phyloP scores from a whole-genome alignment of 2,113 vertebrate species.

The Okapia johnstoni region DNA sequence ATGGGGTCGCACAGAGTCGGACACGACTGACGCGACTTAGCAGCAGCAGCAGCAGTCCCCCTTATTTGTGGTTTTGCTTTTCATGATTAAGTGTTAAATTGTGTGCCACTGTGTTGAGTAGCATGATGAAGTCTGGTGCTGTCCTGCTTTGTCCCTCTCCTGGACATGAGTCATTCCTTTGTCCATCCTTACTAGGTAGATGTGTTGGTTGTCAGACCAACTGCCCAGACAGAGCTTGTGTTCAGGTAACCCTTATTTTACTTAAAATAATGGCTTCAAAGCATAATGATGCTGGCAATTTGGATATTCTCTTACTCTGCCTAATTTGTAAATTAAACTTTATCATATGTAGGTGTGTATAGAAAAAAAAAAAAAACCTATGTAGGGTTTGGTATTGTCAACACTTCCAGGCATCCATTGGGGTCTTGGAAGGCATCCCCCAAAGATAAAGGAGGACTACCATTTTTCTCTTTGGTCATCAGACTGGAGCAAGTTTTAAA shows the following conservation, averaged over 20 bases:
- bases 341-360: neutral
- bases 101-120: neutral
- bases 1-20: no score
- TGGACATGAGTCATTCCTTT: neutral
- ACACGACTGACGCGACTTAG: no score
- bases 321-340: neutral
- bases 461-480: neutral
- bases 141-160: neutral
- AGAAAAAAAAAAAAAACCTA: neutral
- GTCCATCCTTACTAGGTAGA: neutral
- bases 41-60: neutral
- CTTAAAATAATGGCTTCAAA: neutral
- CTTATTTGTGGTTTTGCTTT: neutral
- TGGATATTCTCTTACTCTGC: neutral
- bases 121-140: neutral
- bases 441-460: neutral
- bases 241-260: neutral
- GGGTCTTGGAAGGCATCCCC: neutral
- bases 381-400: neutral
- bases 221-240: neutral
- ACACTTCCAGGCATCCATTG: neutral
- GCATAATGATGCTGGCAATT: neutral
- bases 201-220: neutral
- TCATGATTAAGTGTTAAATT: neutral
- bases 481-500: constrained; percentile 2